A percentile compares a stretch with the other conserved stretches of the same genome.
Evolutionary conservation across 2,888 invertebrate genomes (phyloP).

Genomic region (Hypsopygia costalis): DNA sequence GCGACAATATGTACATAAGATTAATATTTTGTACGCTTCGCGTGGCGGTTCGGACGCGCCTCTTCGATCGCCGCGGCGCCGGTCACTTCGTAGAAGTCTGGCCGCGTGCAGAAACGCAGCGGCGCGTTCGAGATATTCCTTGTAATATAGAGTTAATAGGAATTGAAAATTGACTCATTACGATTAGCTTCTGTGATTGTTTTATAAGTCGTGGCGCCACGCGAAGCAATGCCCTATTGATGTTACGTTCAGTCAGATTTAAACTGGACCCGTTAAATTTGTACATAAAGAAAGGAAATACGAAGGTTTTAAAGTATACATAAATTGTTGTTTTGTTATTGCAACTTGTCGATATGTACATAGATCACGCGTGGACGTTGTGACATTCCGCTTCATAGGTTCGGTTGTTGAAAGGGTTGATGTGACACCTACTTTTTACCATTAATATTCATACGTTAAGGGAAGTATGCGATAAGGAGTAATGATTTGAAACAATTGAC

Average conservation of each 20-base stretch:
- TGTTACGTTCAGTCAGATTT: slow-evolving; percentile 53
- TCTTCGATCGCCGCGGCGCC: slow-evolving; percentile 11
- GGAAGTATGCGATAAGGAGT: slow-evolving; percentile 37
- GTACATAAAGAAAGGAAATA: slow-evolving; percentile 64
- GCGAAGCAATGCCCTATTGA: slow-evolving; percentile 54
- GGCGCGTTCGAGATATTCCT: slow-evolving; percentile 12
- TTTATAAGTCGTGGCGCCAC: slow-evolving; percentile 40
- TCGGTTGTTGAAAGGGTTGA: slow-evolving; percentile 39
- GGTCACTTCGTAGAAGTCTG: background rate
- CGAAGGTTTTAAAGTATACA: slow-evolving; percentile 65
- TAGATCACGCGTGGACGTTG: slow-evolving; percentile 57
- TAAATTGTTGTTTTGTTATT: slow-evolving; percentile 69
- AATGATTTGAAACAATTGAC: slow-evolving; percentile 54
- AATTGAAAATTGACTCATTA: slow-evolving; percentile 48
- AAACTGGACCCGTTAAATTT: slow-evolving; percentile 57
- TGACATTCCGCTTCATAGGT: slow-evolving; percentile 49
- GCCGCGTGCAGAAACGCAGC: background rate
- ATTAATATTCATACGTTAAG: slow-evolving; percentile 36
- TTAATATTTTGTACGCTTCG: slow-evolving; percentile 72
- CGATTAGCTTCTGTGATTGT: slow-evolving; percentile 26
- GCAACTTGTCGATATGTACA: slow-evolving; percentile 71
- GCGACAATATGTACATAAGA: slow-evolving; percentile 82
- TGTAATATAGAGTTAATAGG: slow-evolving; percentile 48
- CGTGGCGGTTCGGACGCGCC: slow-evolving; percentile 49
- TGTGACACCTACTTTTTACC: slow-evolving; percentile 43